These are phyloP conservation scores for Platanista minor DNA, from an alignment of 2,113 vertebrate species.

Conservation along the genomic window DNA sequence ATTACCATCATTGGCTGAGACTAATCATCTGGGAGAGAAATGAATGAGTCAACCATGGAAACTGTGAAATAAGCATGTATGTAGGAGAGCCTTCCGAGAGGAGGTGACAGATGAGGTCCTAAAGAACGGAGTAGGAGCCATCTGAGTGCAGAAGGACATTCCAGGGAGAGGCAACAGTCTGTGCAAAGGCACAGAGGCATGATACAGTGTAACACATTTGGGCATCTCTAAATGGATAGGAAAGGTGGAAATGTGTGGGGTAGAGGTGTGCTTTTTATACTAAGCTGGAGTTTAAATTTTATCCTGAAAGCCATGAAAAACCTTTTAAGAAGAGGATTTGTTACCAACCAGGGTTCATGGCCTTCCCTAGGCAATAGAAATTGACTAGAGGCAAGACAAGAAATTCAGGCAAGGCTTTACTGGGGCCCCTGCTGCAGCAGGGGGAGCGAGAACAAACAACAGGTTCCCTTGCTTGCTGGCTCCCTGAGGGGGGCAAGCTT, in stretches of 20 bases:
- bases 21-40: not conserved
- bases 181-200: not conserved
- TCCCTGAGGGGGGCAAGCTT: too few relatives aligned
- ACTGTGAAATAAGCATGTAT: not conserved
- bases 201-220: not conserved
- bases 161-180: not conserved
- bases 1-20: not conserved
- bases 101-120: not conserved
- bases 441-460: too few relatives aligned
- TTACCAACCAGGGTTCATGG: too few relatives aligned
- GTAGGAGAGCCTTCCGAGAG: not conserved
- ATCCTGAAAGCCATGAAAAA: not conserved
- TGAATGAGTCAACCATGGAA: not conserved
- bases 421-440: too few relatives aligned
- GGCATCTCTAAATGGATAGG: not conserved
- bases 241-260: not conserved
- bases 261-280: not conserved
- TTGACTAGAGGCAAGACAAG: too few relatives aligned
- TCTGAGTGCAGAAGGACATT: not conserved
- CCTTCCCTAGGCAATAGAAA: too few relatives aligned
- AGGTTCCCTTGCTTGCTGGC: too few relatives aligned
- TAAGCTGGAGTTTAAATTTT: not conserved
- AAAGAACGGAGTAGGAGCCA: not conserved
- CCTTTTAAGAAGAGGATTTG: not conserved
- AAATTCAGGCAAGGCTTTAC: too few relatives aligned